phyloP scores from a whole-genome alignment of 2,888 invertebrate genomes.

The Archips crataeganus region DNA sequence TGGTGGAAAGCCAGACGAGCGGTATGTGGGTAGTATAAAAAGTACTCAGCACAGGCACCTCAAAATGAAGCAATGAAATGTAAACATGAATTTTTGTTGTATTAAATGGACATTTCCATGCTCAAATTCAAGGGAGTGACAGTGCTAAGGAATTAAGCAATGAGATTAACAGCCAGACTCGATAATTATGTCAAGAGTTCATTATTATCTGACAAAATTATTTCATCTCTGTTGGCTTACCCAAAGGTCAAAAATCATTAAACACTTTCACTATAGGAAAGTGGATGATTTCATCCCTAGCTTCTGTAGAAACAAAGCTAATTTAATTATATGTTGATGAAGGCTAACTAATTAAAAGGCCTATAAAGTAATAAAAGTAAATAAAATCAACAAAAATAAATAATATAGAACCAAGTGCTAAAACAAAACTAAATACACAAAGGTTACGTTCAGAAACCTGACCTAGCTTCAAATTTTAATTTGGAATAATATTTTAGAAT shows the following conservation, averaged over 20 bases:
- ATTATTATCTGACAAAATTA: neutral
- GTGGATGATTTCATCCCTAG: neutral
- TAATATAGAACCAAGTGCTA: slow-evolving; percentile 46
- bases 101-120: too few relatives aligned
- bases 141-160: neutral
- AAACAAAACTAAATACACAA: slow-evolving; percentile 46
- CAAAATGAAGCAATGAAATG: too few relatives aligned
- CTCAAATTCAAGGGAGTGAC: too few relatives aligned
- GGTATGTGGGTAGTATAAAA: too few relatives aligned
- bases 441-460: slow-evolving; percentile 85
- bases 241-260: neutral
- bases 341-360: slow-evolving; percentile 27
- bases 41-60: too few relatives aligned
- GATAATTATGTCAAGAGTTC: neutral
- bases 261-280: neutral
- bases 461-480: slow-evolving; percentile 54
- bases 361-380: slow-evolving; percentile 45
- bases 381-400: slow-evolving; percentile 48
- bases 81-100: too few relatives aligned
- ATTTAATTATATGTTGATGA: slow-evolving; percentile 38
- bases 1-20: slow-evolving; percentile 1
- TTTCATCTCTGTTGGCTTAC: neutral
- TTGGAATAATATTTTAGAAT: slow-evolving; percentile 46
- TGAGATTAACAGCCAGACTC: neutral
- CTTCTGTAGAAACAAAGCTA: slow-evolving; percentile 34